Evolutionary conservation across 2,888 invertebrate species (phyloP).

Genomic region (Acleris literana): DNA sequence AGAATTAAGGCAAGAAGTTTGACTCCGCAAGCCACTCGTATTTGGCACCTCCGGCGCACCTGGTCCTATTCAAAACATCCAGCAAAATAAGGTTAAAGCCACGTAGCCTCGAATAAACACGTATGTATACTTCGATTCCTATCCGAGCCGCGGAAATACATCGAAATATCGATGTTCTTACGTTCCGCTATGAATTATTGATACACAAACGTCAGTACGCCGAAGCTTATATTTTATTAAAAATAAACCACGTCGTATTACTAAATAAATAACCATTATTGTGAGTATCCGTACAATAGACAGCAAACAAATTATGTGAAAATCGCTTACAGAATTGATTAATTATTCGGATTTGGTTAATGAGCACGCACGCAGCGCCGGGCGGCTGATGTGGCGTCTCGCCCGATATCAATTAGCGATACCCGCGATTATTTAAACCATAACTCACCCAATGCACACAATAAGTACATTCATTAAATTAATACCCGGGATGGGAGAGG

Average conservation of each 20-base stretch:
- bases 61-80: constrained; percentile 45
- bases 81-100: constrained; percentile 36
- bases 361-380: constrained; percentile 42
- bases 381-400: constrained; percentile 56
- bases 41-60: constrained; percentile 14
- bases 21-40: constrained; percentile 18
- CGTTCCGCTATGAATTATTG: constrained; percentile 65
- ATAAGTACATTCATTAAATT: constrained; percentile 39
- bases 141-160: constrained; percentile 30
- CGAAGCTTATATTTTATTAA: constrained; percentile 7
- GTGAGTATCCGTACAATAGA: not conserved
- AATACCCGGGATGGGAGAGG: not conserved
- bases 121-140: constrained; percentile 18
- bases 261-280: not conserved
- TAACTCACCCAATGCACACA: constrained; percentile 54
- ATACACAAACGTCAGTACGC: constrained; percentile 42
- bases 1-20: constrained; percentile 29
- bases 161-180: constrained; percentile 38
- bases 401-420: constrained; percentile 65
- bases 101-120: constrained; percentile 35
- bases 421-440: constrained; percentile 63
- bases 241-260: not conserved
- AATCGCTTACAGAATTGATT: constrained; percentile 56
- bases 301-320: constrained; percentile 18
- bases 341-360: constrained; percentile 64